Evolutionary conservation across 2,113 vertebrate genomes (phyloP), one percentile per base, ranked within the genome.

Genomic region (Elanus axillaris): DNA sequence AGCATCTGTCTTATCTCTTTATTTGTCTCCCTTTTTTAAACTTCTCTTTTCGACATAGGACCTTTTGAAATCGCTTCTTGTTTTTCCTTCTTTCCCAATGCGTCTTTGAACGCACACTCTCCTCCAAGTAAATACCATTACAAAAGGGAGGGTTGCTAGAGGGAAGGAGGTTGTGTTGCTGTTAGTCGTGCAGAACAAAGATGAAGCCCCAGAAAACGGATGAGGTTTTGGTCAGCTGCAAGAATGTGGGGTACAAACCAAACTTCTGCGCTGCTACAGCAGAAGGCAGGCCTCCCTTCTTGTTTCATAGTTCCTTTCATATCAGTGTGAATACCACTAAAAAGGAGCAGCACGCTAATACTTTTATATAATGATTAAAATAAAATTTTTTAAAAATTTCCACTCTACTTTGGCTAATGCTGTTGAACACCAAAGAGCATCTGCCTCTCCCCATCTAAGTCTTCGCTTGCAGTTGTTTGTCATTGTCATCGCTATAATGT

Each of bases 1-100:
- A 75, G 90, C 95, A 91, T 97, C 94, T 96, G 96, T 92, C 96
- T 96, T 93, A 89, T 94, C 85, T 96, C 83, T 83, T 79, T 69
- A 80, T 66, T 94, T 85, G 72, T 58, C 88, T 75, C 93, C 52
- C 52, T 45, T 74, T 72, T 48, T 11, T 2, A 81, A 74, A 29
- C 8, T 63, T 69, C 25, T 62, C 68, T 86, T 92, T 88, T 18
- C 67, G 62, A 31, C 40, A 0, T 7, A 23, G 56, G 50, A 38
- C 53, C 55, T 74, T 96, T 96, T 90, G 81, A 96, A 93, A 94
- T 9, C 0, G 0, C 84, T 47, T 62, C 50, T 93, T 80, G 67
- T n/a, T 82, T 92, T 77, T 29, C 34, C 89, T 52, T 88, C 67
- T 88, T 84, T 36, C 27, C 75, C 40, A 3, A 32, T 9, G 23